A percentile compares a stretch with the other conserved stretches of the same genome.
Conservation (phyloP, 2,888 invertebrate species). For the Coremacera marginata region DNA sequence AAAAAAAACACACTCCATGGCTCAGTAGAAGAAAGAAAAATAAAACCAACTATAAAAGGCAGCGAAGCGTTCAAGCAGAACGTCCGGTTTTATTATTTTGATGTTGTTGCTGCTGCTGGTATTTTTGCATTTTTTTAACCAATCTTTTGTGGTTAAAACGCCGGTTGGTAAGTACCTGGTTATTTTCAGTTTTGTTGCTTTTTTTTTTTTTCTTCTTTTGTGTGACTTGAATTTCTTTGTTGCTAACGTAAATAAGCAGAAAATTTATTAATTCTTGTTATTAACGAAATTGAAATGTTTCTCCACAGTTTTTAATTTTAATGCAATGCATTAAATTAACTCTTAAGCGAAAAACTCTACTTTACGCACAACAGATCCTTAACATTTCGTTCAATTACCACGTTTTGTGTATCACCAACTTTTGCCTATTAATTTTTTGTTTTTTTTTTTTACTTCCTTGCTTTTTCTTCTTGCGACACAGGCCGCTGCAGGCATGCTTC, state of each 20-base stretch:
- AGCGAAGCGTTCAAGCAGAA: conserved; percentile 65
- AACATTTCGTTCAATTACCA: conserved; percentile 28
- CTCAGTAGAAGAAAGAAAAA: conserved; percentile 11
- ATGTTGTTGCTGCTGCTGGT: neutral
- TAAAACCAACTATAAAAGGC: conserved; percentile 51
- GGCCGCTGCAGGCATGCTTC: neutral
- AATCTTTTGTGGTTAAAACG: conserved; percentile 23
- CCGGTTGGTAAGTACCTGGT: conserved; percentile 3
- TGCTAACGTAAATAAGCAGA: neutral
- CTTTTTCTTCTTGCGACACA: neutral
- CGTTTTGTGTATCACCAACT: neutral
- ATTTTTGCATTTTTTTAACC: conserved; percentile 1
- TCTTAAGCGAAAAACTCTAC: too few species aligned
- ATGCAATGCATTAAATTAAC: too few species aligned
- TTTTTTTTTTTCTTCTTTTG: neutral
- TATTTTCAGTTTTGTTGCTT: too few species aligned
- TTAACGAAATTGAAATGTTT: neutral
- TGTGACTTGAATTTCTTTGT: neutral
- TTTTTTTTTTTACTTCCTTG: neutral
- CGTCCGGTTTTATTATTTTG: conserved; percentile 57
- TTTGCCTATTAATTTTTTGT: conserved; percentile 3
- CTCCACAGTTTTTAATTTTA: too few species aligned
- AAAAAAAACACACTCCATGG: conserved; percentile 1
- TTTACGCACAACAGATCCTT: neutral
- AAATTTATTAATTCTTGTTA: neutral